Evolutionary conservation across 2,888 invertebrate genomes (phyloP).

Genomic region (Cosmia pyralina): DNA sequence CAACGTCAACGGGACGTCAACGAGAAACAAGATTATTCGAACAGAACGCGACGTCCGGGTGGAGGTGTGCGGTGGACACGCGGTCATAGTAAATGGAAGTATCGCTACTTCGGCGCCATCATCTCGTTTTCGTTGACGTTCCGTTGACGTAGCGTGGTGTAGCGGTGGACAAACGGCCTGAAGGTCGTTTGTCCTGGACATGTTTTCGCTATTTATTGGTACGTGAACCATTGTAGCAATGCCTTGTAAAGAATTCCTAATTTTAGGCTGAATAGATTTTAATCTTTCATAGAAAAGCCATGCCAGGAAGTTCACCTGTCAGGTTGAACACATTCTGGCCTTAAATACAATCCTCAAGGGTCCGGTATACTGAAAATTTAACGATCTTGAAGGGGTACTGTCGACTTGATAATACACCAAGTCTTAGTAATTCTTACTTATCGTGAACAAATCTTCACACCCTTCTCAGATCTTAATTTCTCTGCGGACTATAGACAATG

Average conservation of each 20-base stretch:
- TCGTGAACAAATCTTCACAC: conserved; percentile 44
- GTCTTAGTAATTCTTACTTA: conserved; percentile 26
- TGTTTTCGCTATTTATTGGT: neutral
- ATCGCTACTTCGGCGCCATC: too few species aligned
- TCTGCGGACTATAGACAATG: conserved; percentile 47
- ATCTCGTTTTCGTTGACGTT: too few species aligned
- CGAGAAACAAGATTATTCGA: too few species aligned
- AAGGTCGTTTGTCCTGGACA: too few species aligned
- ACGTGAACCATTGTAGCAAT: neutral
- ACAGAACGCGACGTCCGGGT: too few species aligned
- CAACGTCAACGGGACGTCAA: too few species aligned
- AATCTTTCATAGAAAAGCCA: neutral
- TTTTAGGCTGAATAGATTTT: neutral
- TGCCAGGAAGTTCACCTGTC: neutral
- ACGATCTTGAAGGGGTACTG: neutral
- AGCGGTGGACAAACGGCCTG: too few species aligned
- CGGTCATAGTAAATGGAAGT: too few species aligned
- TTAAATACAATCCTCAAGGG: conserved; percentile 6
- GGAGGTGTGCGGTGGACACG: too few species aligned
- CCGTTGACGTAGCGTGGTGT: too few species aligned
- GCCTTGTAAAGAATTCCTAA: neutral
- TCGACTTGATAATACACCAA: conserved; percentile 6
- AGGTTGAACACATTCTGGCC: neutral
- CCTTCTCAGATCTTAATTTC: conserved; percentile 56
- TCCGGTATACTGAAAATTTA: conserved; percentile 3